These are phyloP conservation scores for Phrynocephalus versicolor DNA, from an alignment of 2,113 vertebrate genomes.

Conservation along the genomic window DNA sequence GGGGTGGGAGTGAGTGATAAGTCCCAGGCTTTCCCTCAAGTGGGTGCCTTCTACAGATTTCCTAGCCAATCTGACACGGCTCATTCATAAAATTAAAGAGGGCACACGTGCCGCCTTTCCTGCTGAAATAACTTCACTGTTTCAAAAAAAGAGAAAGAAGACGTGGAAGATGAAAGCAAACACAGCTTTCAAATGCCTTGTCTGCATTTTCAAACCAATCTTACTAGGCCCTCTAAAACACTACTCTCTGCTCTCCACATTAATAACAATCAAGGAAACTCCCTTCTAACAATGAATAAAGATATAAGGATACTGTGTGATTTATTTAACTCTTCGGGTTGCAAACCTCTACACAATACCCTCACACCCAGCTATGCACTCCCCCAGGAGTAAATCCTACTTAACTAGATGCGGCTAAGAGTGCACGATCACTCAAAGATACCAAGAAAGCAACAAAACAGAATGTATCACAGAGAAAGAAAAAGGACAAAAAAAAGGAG, in stretches of 20 bases:
- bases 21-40: conserved; percentile 46
- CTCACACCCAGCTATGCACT: not conserved
- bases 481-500: not conserved
- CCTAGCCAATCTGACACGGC: conserved; percentile 43
- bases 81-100: conserved; percentile 38
- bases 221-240: accelerated
- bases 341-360: not conserved
- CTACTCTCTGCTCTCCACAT: accelerated
- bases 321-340: not conserved
- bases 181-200: not conserved
- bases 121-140: not conserved
- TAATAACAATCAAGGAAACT: accelerated
- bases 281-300: not conserved
- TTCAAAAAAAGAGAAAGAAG: not conserved
- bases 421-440: not conserved
- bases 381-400: not conserved
- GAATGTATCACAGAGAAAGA: not conserved
- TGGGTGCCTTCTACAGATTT: conserved; percentile 66
- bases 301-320: not conserved
- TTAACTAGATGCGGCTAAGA: not conserved
- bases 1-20: conserved; percentile 13
- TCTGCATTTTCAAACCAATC: not conserved
- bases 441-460: accelerated
- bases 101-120: not conserved
- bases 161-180: not conserved